Percentiles rank a stretch among this genome's conserved stretches.
Evolutionary conservation across 2,888 invertebrate genomes (phyloP).

Genomic region (Parnassius glacialis): DNA sequence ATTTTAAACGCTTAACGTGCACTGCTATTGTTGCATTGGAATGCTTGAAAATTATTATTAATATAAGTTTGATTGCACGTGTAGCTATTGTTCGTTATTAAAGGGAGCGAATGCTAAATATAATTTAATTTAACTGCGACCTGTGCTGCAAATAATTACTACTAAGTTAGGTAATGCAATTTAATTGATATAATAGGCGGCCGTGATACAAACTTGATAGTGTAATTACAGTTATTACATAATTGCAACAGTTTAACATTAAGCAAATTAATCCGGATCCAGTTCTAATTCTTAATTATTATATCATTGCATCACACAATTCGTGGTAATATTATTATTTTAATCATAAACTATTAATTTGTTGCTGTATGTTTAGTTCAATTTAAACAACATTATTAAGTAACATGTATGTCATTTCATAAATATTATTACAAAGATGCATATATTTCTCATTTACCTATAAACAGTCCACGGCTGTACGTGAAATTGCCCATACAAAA

Average conservation of each 20-base stretch:
- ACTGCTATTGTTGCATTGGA: constrained; percentile 43
- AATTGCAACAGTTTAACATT: constrained; percentile 29
- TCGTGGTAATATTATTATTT: background rate
- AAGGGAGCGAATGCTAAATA: constrained; percentile 32
- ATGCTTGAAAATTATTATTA: constrained; percentile 38
- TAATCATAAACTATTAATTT: background rate
- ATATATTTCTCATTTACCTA: no score
- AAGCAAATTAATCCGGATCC: background rate
- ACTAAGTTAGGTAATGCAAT: constrained; percentile 62
- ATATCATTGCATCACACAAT: background rate
- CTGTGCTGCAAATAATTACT: constrained; percentile 44
- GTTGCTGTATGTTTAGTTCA: background rate
- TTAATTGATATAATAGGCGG: constrained; percentile 48
- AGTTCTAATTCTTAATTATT: background rate
- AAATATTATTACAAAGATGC: no score
- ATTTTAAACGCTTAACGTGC: constrained; percentile 46
- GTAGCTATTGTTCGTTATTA: constrained; percentile 1
- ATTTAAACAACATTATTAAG: no score
- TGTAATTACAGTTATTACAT: constrained; percentile 45
- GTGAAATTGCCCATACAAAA: no score
- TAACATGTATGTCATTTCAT: no score
- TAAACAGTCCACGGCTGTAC: no score
- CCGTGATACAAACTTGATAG: constrained; percentile 44
- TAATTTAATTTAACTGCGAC: constrained; percentile 35
- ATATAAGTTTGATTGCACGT: constrained; percentile 14